Evolutionary conservation across 64 coral and sea anemone species (phyloP).

Genomic region (Cladopsammia gracilis): DNA sequence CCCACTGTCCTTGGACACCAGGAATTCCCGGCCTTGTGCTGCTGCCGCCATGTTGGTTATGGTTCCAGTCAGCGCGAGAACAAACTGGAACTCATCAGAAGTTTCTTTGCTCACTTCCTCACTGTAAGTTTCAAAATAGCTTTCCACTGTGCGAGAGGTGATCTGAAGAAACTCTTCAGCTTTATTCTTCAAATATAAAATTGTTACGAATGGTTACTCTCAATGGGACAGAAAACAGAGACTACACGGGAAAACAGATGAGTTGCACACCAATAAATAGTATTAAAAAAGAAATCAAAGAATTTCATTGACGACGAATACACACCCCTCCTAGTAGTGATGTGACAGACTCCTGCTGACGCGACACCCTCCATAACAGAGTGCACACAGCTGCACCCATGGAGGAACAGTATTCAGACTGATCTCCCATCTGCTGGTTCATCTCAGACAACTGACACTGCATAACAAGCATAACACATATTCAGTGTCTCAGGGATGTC

Average conservation of each 20-base stretch:
- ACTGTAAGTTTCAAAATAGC: slow-evolving; percentile 80
- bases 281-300: too few species aligned
- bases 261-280: too few species aligned
- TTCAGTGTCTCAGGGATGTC: too few species aligned
- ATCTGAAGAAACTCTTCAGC: slow-evolving; percentile 84
- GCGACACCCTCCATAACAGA: slow-evolving; percentile 85
- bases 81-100: slow-evolving; percentile 89
- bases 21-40: slow-evolving; percentile 73
- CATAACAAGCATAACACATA: background rate
- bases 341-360: slow-evolving; percentile 74
- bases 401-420: slow-evolving; percentile 87
- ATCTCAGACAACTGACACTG: slow-evolving; percentile 74
- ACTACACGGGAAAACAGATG: too few species aligned
- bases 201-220: too few species aligned
- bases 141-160: slow-evolving; percentile 73
- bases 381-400: slow-evolving; percentile 90
- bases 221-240: too few species aligned
- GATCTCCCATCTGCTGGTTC: slow-evolving; percentile 78
- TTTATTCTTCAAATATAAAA: slow-evolving; percentile 56
- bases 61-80: slow-evolving; percentile 81
- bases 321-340: slow-evolving; percentile 85
- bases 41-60: slow-evolving; percentile 87
- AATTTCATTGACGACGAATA: background rate
- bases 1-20: slow-evolving; percentile 66
- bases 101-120: slow-evolving; percentile 58